phyloP scores from a whole-genome alignment of 2,888 invertebrate species.

The Megalurothrips usitatus region DNA sequence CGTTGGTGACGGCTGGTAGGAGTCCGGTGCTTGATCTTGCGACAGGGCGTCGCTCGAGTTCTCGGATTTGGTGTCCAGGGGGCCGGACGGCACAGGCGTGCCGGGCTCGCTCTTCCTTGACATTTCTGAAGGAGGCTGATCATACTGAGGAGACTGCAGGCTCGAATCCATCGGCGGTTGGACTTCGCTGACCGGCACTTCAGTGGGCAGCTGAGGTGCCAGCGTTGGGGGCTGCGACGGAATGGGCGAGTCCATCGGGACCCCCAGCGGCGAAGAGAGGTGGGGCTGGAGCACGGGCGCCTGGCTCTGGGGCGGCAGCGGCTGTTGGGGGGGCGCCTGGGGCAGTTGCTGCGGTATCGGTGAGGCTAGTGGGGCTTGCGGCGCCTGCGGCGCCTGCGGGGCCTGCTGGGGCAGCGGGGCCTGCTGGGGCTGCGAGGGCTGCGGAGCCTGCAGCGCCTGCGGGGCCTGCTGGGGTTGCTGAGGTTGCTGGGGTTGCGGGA shows the following conservation, averaged over 20 bases:
- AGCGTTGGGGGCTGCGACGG: background rate
- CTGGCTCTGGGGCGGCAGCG: background rate
- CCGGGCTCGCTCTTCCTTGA: background rate
- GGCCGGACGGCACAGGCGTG: background rate
- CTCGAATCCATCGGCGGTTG: background rate
- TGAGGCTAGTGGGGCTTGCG: background rate
- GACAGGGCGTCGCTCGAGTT: background rate
- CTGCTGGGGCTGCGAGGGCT: too few species aligned
- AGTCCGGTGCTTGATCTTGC: background rate
- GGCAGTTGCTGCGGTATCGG: background rate
- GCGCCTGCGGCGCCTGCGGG: background rate
- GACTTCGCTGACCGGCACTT: background rate
- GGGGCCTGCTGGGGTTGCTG: background rate
- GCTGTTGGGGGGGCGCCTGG: background rate
- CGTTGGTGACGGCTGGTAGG: background rate
- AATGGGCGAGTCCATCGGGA: background rate
- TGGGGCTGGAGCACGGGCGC: background rate
- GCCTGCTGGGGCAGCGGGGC: background rate
- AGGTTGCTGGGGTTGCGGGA: too few species aligned
- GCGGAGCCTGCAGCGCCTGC: background rate
- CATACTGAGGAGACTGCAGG: background rate
- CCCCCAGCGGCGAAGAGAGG: background rate
- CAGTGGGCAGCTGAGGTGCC: background rate
- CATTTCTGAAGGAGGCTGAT: background rate
- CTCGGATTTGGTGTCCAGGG: background rate